These are phyloP conservation scores for Agonopterix alstromeriana DNA, from an alignment of 2,888 invertebrate species.

Conservation along the genomic window DNA sequence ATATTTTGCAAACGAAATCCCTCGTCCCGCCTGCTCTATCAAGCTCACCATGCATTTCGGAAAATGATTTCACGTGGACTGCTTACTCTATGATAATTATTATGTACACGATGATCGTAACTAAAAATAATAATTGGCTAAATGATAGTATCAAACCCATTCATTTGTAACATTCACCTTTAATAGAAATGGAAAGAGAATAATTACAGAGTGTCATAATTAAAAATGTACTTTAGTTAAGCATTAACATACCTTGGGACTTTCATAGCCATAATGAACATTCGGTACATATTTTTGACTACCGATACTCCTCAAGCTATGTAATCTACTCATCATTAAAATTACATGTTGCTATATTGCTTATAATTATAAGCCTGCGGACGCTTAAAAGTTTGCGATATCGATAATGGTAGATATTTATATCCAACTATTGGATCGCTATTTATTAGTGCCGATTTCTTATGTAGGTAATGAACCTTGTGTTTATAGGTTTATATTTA, in stretches of 20 bases:
- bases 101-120: constrained; percentile 53
- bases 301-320: too few species aligned
- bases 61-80: constrained; percentile 48
- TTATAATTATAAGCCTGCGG: too few species aligned
- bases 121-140: constrained; percentile 50
- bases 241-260: constrained; percentile 14
- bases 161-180: constrained; percentile 49
- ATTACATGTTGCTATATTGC: too few species aligned
- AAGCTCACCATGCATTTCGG: constrained; percentile 33
- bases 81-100: constrained; percentile 46
- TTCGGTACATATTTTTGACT: too few species aligned
- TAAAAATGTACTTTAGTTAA: constrained; percentile 4
- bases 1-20: too few species aligned
- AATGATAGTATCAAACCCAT: constrained; percentile 46
- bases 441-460: too few species aligned
- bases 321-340: too few species aligned
- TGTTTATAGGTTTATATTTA: too few species aligned
- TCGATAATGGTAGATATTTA: too few species aligned
- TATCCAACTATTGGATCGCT: too few species aligned
- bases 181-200: constrained; percentile 27
- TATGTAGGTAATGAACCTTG: too few species aligned
- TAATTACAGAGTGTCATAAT: constrained; percentile 26
- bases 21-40: constrained; percentile 1
- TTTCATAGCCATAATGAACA: constrained; percentile 28
- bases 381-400: too few species aligned